A percentile compares a stretch with the other conserved stretches of the same genome.
phyloP scores from a whole-genome alignment of 2,113 vertebrate genomes.

The Lycocorax pyrrhopterus region DNA sequence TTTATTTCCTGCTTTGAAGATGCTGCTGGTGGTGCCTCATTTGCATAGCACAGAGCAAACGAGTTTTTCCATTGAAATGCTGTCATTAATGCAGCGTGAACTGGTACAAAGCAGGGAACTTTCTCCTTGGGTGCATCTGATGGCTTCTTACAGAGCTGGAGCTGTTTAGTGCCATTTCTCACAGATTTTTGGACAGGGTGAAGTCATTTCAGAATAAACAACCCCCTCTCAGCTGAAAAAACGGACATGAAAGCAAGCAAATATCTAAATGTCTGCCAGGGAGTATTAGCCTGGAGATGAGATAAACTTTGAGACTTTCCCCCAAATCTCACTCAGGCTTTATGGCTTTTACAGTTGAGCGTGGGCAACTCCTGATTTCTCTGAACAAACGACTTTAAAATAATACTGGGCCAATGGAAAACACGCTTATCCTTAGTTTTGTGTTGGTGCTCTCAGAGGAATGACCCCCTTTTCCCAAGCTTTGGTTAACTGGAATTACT shows the following conservation, averaged over 20 bases:
- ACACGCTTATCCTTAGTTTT: not conserved
- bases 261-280: not conserved
- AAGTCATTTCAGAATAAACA: not conserved
- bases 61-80: slow-evolving; percentile 2
- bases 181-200: not conserved
- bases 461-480: not conserved
- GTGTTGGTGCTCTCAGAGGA: not conserved
- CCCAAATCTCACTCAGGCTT: not conserved
- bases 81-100: not conserved
- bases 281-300: not conserved
- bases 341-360: not conserved
- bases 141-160: not conserved
- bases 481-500: not conserved
- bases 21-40: slow-evolving; percentile 17
- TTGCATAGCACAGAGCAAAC: not conserved
- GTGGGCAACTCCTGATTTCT: not conserved
- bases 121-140: not conserved
- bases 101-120: not conserved
- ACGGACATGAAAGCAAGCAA: not conserved
- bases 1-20: slow-evolving; percentile 44
- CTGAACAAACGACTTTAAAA: not conserved
- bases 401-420: not conserved
- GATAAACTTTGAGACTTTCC: not conserved
- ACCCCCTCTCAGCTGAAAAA: not conserved
- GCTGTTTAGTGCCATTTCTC: not conserved